Evolutionary conservation across 2,113 vertebrate species (phyloP).

Genomic region (Aptenodytes forsteri): DNA sequence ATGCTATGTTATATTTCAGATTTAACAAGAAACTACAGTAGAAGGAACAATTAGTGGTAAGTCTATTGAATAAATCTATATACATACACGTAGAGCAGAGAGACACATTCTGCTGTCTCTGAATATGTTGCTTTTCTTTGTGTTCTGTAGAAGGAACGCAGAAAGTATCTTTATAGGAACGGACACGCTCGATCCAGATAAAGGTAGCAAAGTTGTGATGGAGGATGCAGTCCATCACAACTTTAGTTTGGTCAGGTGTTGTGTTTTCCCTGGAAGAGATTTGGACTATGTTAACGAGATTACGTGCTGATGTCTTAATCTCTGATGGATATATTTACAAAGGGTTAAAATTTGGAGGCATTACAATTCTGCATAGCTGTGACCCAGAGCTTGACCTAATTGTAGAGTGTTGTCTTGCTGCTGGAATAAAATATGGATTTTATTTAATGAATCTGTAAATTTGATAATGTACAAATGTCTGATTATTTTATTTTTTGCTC

Average conservation of each 20-base stretch:
- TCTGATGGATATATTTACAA: neutral
- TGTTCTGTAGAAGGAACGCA: neutral
- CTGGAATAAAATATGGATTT: neutral
- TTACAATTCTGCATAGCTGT: neutral
- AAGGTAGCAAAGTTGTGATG: neutral
- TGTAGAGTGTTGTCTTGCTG: neutral
- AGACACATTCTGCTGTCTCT: neutral
- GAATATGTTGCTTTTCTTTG: neutral
- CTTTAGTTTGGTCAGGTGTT: neutral
- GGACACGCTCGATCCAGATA: neutral
- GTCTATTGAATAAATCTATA: neutral
- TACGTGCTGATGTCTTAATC: neutral
- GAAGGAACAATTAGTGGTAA: neutral
- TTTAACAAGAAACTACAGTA: neutral
- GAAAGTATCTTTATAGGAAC: neutral
- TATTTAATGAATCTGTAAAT: constrained; percentile 6
- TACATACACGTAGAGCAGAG: neutral
- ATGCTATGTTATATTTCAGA: neutral
- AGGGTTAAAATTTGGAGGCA: neutral
- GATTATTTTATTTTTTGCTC: neutral
- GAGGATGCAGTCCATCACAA: neutral
- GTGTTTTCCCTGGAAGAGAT: neutral
- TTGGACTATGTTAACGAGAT: neutral
- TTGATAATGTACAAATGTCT: neutral
- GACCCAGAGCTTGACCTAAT: neutral